Evolutionary conservation across 2,888 invertebrate genomes (phyloP).

Genomic region (Nineta flava): DNA sequence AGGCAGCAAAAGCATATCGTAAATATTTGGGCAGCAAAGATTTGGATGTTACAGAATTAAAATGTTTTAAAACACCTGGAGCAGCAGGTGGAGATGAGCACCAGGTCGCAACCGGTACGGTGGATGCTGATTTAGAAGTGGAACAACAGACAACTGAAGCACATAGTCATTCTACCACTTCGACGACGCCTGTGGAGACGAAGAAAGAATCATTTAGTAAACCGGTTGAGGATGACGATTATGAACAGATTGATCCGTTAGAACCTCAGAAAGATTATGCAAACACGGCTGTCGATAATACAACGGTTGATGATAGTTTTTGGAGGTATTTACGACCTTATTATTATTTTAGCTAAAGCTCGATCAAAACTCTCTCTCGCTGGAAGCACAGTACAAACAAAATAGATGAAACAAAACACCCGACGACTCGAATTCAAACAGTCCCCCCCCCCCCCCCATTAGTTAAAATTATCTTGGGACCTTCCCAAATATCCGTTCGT

Average conservation of each 20-base stretch:
- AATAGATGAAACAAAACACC: too few species aligned
- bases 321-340: conserved; percentile 41
- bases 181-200: not conserved
- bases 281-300: conserved; percentile 13
- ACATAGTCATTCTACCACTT: not conserved
- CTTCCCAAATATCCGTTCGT: too few species aligned
- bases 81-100: not conserved
- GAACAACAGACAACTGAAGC: not conserved
- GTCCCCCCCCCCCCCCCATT: too few species aligned
- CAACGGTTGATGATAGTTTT: conserved; percentile 25
- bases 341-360: conserved; percentile 34
- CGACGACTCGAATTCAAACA: too few species aligned
- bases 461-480: too few species aligned
- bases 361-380: not conserved
- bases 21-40: conserved; percentile 25
- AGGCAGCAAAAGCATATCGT: conserved; percentile 48
- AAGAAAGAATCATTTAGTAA: conserved; percentile 1
- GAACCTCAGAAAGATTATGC: conserved; percentile 3
- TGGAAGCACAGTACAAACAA: too few species aligned
- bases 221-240: not conserved
- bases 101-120: conserved; percentile 8
- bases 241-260: conserved; percentile 7
- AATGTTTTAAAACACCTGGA: not conserved
- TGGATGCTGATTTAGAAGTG: conserved; percentile 4
- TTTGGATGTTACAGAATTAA: too few species aligned